Evolutionary conservation across 2,888 invertebrate species (phyloP).

Genomic region (Notodonta ziczac): DNA sequence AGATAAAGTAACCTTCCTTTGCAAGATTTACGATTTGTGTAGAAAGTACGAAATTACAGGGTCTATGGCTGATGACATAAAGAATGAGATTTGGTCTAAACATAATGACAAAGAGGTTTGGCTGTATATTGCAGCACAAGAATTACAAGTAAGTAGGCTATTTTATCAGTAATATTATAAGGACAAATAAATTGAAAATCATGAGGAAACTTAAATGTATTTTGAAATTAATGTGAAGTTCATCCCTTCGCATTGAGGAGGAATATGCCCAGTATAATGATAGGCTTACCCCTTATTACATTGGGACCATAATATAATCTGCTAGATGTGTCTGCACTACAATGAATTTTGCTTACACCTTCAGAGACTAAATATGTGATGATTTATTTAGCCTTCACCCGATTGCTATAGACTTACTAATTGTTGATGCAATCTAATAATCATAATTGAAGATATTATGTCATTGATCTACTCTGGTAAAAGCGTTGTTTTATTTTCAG

Average conservation of each 20-base stretch:
- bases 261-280: too few species aligned
- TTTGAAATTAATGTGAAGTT: too few species aligned
- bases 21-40: slow-evolving; percentile 84
- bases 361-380: too few species aligned
- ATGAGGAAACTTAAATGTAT: too few species aligned
- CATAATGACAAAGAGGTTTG: slow-evolving; percentile 66
- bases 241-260: too few species aligned
- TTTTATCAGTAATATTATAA: not conserved
- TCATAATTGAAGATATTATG: not conserved
- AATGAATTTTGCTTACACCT: too few species aligned
- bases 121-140: slow-evolving; percentile 71
- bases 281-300: too few species aligned
- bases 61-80: slow-evolving; percentile 73
- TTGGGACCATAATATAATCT: too few species aligned
- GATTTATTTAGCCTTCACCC: not conserved
- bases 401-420: not conserved
- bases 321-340: too few species aligned
- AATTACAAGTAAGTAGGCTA: slow-evolving; percentile 62
- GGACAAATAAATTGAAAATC: too few species aligned
- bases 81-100: slow-evolving; percentile 68
- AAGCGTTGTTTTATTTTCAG: slow-evolving; percentile 46
- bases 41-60: slow-evolving; percentile 85
- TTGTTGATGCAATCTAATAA: too few species aligned
- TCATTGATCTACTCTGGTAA: not conserved
- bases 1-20: slow-evolving; percentile 82